These are phyloP conservation scores for Heliocidaris tuberculata DNA, from an alignment of 35 echinoderm and acorn worm species.

Conservation along the genomic window DNA sequence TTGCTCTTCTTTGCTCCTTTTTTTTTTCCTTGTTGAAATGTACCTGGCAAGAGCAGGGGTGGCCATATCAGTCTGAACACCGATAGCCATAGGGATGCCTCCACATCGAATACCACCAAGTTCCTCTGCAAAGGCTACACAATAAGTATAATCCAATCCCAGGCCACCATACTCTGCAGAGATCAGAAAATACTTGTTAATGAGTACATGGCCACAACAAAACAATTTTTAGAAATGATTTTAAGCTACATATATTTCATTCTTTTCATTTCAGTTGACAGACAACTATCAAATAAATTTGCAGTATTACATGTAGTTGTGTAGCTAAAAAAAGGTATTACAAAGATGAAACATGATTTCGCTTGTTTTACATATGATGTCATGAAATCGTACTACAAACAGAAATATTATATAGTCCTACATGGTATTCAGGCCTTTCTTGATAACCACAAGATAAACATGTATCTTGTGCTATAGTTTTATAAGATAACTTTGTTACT, in stretches of 20 bases:
- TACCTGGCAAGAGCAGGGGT: slow-evolving; percentile 95
- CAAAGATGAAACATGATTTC: background rate
- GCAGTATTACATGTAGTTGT: background rate
- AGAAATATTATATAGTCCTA: too few relatives aligned
- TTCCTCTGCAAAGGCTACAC: slow-evolving; percentile 83
- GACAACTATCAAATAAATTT: background rate
- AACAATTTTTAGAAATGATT: background rate
- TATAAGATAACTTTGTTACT: too few relatives aligned
- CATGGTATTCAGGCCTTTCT: too few relatives aligned
- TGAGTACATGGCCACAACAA: background rate
- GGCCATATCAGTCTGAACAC: slow-evolving; percentile 96
- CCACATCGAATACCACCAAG: slow-evolving; percentile 85
- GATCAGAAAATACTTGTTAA: background rate
- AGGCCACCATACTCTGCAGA: slow-evolving; percentile 91
- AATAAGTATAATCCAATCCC: slow-evolving; percentile 89
- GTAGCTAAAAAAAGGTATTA: background rate
- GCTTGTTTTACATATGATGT: too few relatives aligned
- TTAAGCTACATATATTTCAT: background rate
- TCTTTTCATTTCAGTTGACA: background rate
- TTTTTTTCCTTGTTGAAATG: background rate
- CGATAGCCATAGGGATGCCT: slow-evolving; percentile 91
- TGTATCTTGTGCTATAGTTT: too few relatives aligned
- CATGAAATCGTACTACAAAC: too few relatives aligned
- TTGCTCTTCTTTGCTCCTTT: too few relatives aligned
- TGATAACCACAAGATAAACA: too few relatives aligned